Evolutionary conservation across 2,797 vertebrate genomes (phyloP), one percentile per base, ranked within the genome.

Genomic region (Chaetophractus vellerosus): DNA sequence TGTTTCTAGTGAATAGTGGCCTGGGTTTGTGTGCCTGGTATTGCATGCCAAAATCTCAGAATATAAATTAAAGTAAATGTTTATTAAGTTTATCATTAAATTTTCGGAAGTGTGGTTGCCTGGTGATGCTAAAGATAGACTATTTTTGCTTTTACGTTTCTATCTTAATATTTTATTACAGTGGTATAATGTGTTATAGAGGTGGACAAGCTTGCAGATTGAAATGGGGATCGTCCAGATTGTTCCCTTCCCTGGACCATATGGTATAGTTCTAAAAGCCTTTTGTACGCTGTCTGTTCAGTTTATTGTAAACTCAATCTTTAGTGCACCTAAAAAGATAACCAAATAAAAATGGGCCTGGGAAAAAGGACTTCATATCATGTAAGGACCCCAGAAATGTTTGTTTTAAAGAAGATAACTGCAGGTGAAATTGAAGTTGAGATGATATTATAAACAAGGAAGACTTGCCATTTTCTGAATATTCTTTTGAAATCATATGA

Each of bases 201-300:
- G 98, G 98, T 98, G 98, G 98, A 98, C 98, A 98, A 98, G 98
- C 91, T 97, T 98, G 98, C 98, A 98, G 98, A 98, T 98, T 98
- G 98, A 98, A 98, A 98, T 96, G 98, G 97, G 98, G 98, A 98
- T 98, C 76, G 98, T 98, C 98, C 98, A 98, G 98, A 98, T 98
- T 98, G 98, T 98, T 98, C 98, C 98, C 98, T 98, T 98, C 98
- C 98, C 98, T 98, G 96, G 98, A 98, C 98, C 98, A 98, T 98
- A 98, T 98, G 98, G 98, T 98, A 98, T 98, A 98, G 98, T 98
- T 98, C 98, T 98, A 98, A 98, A 98, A 98, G 98, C 98, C 98
- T 98, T 98, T 98, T 98, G 98, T 98, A 98, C 0, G 96, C 98
- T 98, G 98, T 98, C 98, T 98, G 98, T 98, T 98, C 98, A 98